Evolutionary conservation across 2,797 vertebrate genomes (phyloP).

Genomic region (Cichlasoma orientale): DNA sequence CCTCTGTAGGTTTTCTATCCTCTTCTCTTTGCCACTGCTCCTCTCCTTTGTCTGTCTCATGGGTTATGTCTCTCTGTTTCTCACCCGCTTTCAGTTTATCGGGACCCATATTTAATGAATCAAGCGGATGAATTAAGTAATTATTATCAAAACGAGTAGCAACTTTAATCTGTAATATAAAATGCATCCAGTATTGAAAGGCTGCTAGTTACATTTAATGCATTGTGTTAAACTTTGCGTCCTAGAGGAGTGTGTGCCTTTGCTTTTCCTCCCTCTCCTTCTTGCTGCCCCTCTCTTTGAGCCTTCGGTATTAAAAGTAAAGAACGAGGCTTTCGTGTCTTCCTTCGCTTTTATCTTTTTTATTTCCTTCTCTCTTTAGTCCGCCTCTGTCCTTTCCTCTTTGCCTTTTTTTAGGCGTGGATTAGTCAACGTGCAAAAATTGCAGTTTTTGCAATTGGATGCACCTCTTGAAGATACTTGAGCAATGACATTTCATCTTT

Average conservation of each 20-base stretch:
- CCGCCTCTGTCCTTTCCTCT: slow-evolving; percentile 2
- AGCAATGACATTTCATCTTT: background rate
- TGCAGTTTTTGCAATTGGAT: slow-evolving; percentile 2
- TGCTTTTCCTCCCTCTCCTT: slow-evolving; percentile 10
- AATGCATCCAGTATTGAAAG: background rate
- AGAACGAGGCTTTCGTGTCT: slow-evolving; percentile 52
- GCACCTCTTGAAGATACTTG: background rate
- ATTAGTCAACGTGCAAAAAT: slow-evolving; percentile 1
- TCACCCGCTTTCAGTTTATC: background rate
- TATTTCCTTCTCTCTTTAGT: slow-evolving; percentile 7
- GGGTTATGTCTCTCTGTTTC: slow-evolving; percentile 3
- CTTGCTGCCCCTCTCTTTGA: slow-evolving; percentile 52
- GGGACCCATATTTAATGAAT: background rate
- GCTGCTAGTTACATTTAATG: background rate
- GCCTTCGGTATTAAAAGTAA: slow-evolving; percentile 56
- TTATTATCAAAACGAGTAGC: background rate
- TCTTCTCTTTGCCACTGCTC: slow-evolving; percentile 3
- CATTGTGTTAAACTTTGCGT: background rate
- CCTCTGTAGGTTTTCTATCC: slow-evolving; percentile 47
- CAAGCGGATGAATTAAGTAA: background rate
- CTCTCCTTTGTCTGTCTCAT: slow-evolving; percentile 10
- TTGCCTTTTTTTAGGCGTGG: background rate
- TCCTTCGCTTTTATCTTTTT: slow-evolving; percentile 47
- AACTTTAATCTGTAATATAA: background rate
- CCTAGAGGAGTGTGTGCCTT: background rate